A percentile compares a stretch with the other conserved stretches of the same genome.
phyloP scores from a whole-genome alignment of 2,888 invertebrate genomes.

The Tachystola acroxantha region DNA sequence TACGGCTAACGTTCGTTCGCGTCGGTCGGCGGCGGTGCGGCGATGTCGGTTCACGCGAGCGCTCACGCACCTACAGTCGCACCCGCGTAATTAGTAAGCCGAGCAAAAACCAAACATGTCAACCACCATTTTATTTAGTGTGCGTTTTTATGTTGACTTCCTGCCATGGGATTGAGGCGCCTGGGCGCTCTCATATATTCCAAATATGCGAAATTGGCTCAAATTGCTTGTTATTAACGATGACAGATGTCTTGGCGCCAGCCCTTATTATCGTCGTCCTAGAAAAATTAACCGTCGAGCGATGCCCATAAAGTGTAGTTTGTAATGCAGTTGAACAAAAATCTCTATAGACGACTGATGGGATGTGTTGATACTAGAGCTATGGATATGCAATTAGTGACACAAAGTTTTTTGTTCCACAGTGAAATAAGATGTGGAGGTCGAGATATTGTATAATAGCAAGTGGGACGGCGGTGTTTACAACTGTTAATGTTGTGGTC shows the following conservation, averaged over 20 bases:
- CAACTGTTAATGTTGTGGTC: slow-evolving; percentile 16
- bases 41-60: slow-evolving; percentile 51
- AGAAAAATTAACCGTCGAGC: slow-evolving; percentile 27
- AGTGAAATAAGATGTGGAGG: slow-evolving; percentile 34
- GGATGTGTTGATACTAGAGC: slow-evolving; percentile 69
- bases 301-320: slow-evolving; percentile 20
- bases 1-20: slow-evolving; percentile 62
- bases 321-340: slow-evolving; percentile 18
- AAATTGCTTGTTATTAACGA: slow-evolving; percentile 77
- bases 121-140: slow-evolving; percentile 68
- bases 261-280: slow-evolving; percentile 21
- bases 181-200: slow-evolving; percentile 62
- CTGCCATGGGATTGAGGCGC: slow-evolving; percentile 64
- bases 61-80: slow-evolving; percentile 48
- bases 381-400: slow-evolving; percentile 71
- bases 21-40: no score
- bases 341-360: slow-evolving; percentile 49
- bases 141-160: slow-evolving; percentile 69
- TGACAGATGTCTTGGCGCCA: slow-evolving; percentile 77
- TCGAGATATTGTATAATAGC: slow-evolving; percentile 19
- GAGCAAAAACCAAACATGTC: slow-evolving; percentile 65
- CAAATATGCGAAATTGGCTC: slow-evolving; percentile 75
- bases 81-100: slow-evolving; percentile 53
- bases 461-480: slow-evolving; percentile 13
- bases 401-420: slow-evolving; percentile 40